Evolutionary conservation across 2,113 vertebrate genomes (phyloP), one percentile per base, ranked within the genome.

Genomic region (Dicerorhinus sumatrensis): DNA sequence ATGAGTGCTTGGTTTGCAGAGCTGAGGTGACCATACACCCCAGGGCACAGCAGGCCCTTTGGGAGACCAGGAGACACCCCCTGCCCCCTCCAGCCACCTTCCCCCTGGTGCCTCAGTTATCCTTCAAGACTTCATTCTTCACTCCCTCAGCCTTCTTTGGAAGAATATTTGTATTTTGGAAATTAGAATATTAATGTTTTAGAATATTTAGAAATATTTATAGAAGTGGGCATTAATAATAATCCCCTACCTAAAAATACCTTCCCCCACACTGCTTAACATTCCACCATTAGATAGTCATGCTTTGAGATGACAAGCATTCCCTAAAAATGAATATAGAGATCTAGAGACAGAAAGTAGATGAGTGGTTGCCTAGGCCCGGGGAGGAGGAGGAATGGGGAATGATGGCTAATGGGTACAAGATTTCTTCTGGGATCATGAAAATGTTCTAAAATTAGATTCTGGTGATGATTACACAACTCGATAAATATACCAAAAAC

Each of bases 371-470:
- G 72, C 31, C 60, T 39, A 54, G 83, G 87, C 25, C 46, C 89
- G 23, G 25, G 29, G 48, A 33, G 23, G 51, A 31, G 51, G 46
- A 31, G 12, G 20, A 73, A n/a, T 69, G 25, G 33, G 29, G 42
- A 77, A 12, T 54, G n/a, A 70, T 58, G 42, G 65, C 23, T 79
- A 25, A 65, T 33, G n/a, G 29, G 73, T 69, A 17, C n/a, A 72
- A 67, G 73, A 67, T 63, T 81, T 85, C 39, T 73, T 76, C 39
- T 5, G 9, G 65, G 29, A 8, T 92, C 60, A 54, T 85, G 51
- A 69, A 90, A 81, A 91, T 67, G 39, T 80, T 87, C 89, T 63
- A 92, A 92, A 96, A 91, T 58, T 56, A 93, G 65, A 75, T 97
- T 72, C 93, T 48, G 17, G 56, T 89, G 62, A 54, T 84, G 31